Conservation (phyloP, 1,140 invertebrate species). For the Eurytemora carolleeae region DNA sequence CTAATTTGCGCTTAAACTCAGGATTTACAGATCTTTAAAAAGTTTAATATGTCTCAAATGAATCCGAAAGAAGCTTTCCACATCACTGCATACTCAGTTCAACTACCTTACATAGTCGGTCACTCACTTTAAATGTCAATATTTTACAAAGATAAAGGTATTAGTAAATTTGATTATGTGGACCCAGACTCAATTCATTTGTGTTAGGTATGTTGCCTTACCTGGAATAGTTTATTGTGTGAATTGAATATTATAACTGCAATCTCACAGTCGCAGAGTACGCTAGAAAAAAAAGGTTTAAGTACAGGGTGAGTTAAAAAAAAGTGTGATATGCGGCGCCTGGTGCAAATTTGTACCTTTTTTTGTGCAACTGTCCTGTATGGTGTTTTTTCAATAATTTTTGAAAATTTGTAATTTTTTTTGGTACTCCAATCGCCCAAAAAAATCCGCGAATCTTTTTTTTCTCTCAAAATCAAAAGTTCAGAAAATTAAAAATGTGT, state of each 20-base stretch:
- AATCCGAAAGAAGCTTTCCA: too few relatives aligned
- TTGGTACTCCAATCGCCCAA: neutral
- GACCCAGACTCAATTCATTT: neutral
- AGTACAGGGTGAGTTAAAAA: neutral
- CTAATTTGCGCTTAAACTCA: too few relatives aligned
- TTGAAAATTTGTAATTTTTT: neutral
- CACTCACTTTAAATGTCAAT: too few relatives aligned
- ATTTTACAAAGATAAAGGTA: neutral
- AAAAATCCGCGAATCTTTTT: neutral
- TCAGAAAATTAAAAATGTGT: too few relatives aligned
- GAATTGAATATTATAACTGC: constrained; percentile 99
- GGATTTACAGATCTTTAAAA: too few relatives aligned
- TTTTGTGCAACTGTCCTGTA: too few relatives aligned
- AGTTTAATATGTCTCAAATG: too few relatives aligned
- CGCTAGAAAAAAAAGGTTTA: constrained; percentile 29
- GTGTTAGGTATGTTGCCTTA: neutral
- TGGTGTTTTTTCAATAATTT: neutral
- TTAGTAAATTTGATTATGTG: neutral
- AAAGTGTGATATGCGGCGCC: neutral
- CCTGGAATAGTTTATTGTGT: constrained; percentile 93
- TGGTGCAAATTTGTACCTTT: neutral
- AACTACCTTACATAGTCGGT: too few relatives aligned
- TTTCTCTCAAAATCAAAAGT: too few relatives aligned
- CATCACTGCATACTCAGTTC: too few relatives aligned
- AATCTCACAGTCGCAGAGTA: constrained; percentile 98